These are phyloP conservation scores for Xyliphius kryptos DNA, from an alignment of 2,113 vertebrate species.

Conservation along the genomic window DNA sequence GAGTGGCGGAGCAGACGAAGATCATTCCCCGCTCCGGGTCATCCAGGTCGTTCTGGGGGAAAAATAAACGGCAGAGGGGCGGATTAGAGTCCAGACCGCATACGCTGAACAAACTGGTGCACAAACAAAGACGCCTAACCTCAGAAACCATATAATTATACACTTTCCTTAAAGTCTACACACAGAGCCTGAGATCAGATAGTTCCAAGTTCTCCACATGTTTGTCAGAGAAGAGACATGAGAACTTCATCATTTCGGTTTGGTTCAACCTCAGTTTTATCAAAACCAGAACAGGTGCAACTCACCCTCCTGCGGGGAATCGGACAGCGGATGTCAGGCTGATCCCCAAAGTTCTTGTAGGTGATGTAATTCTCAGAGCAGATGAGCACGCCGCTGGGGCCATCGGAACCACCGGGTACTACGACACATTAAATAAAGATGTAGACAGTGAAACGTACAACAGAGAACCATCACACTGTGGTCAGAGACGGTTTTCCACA, in stretches of 20 bases:
- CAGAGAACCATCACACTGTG: not conserved
- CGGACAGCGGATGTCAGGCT: constrained; percentile 95
- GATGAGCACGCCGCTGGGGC: constrained; percentile 93
- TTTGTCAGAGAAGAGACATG: constrained; percentile 74
- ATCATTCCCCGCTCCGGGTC: constrained; percentile 98
- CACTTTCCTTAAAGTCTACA: too few relatives aligned
- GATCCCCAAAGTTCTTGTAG: constrained; percentile 97
- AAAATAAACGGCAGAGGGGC: too few relatives aligned
- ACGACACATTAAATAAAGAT: constrained; percentile 1
- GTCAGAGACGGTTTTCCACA: too few relatives aligned
- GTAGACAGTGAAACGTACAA: not conserved
- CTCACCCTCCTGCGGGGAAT: constrained; percentile 94
- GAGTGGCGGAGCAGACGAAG: constrained; percentile 96
- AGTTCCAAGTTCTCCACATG: too few relatives aligned
- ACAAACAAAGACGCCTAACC: constrained; percentile 3
- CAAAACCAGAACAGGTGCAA: not conserved
- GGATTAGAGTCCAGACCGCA: too few relatives aligned
- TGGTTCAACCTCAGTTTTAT: not conserved
- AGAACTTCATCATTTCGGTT: constrained; percentile 47
- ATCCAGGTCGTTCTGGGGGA: constrained; percentile 86
- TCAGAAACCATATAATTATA: not conserved
- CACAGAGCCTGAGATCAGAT: too few relatives aligned
- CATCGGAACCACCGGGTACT: constrained; percentile 98
- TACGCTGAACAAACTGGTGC: too few relatives aligned
- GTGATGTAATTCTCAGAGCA: constrained; percentile 99